Percentiles rank a stretch among this genome's conserved stretches.
Conservation (phyloP, 1,140 invertebrate genomes). For the Drosophila sechellia region DNA sequence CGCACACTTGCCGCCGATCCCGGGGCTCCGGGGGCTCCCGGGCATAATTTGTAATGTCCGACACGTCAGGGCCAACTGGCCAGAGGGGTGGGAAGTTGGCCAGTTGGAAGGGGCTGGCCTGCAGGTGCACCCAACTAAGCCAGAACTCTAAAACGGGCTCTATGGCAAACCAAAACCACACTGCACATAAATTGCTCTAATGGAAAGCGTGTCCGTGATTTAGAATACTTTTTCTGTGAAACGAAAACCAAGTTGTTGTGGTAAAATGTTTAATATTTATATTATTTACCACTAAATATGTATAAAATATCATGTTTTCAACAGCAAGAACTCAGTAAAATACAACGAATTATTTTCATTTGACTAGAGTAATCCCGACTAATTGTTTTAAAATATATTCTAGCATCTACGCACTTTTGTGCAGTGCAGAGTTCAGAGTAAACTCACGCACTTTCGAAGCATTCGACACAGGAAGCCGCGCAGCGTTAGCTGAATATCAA, state of each 20-base stretch:
- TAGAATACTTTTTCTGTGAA: neutral
- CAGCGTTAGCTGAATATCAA: slow-evolving; percentile 68
- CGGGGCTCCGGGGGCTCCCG: slow-evolving; percentile 43
- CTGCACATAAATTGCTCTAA: neutral
- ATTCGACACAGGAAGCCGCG: slow-evolving; percentile 65
- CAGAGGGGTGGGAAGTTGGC: slow-evolving; percentile 4
- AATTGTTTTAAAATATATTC: too few relatives aligned
- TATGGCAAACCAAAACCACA: slow-evolving; percentile 16
- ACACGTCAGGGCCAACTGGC: slow-evolving; percentile 60
- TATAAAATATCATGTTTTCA: too few relatives aligned
- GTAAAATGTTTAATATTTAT: too few relatives aligned
- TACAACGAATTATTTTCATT: neutral
- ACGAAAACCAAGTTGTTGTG: too few relatives aligned
- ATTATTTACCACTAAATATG: too few relatives aligned
- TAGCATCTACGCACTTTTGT: neutral
- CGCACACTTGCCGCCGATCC: slow-evolving; percentile 23
- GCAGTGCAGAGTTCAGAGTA: slow-evolving; percentile 2
- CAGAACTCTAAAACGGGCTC: slow-evolving; percentile 1
- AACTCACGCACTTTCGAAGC: slow-evolving; percentile 63
- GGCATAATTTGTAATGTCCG: slow-evolving; percentile 81
- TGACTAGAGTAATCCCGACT: neutral
- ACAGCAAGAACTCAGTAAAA: too few relatives aligned
- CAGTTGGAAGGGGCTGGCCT: slow-evolving; percentile 4
- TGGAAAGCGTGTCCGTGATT: neutral
- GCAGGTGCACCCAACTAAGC: slow-evolving; percentile 55